Conservation (phyloP, 2,888 invertebrate genomes). For the Xestia rhomboidea region DNA sequence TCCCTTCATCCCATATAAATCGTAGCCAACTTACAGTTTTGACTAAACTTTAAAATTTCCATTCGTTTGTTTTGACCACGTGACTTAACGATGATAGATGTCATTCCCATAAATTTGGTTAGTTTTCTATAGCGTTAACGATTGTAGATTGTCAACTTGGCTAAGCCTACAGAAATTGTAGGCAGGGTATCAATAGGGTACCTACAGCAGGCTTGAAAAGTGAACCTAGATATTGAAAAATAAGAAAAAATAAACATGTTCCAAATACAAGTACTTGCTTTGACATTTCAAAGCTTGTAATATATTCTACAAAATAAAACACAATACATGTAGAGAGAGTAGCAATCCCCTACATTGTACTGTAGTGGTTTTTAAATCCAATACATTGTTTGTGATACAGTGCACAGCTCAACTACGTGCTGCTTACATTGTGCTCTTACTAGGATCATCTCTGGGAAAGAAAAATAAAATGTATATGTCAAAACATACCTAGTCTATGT, state of each 20-base stretch:
- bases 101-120: no score
- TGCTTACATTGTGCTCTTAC: not conserved
- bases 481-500: not conserved
- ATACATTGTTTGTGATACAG: slow-evolving; percentile 45
- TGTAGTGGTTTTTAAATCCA: slow-evolving; percentile 58
- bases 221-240: not conserved
- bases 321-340: slow-evolving; percentile 17
- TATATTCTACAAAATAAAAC: slow-evolving; percentile 20
- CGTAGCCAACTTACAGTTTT: no score
- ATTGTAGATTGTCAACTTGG: no score
- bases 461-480: not conserved
- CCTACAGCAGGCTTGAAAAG: not conserved
- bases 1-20: no score
- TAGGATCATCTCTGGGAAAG: slow-evolving; percentile 7
- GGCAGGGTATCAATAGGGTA: not conserved
- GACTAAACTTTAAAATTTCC: no score
- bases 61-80: no score
- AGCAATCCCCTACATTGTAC: slow-evolving; percentile 28
- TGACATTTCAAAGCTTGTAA: not conserved
- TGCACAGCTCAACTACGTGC: slow-evolving; percentile 1
- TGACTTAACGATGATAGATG: no score
- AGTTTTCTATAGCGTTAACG: no score
- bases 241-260: not conserved
- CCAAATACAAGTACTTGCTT: not conserved
- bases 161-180: not conserved